phyloP scores from a whole-genome alignment of 2,888 invertebrate species.

The Craniophora ligustri region DNA sequence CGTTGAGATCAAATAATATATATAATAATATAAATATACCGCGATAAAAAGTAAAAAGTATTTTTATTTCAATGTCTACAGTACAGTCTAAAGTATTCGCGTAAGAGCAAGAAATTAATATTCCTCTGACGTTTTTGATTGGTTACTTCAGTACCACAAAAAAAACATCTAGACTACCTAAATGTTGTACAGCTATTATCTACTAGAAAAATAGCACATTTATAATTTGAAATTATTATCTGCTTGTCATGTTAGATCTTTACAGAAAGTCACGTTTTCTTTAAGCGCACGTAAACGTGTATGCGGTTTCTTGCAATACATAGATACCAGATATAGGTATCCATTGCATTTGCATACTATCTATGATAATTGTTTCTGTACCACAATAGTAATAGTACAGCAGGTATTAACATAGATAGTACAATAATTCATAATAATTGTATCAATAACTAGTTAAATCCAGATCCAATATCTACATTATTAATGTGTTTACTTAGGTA shows the following conservation, averaged over 20 bases:
- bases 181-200: neutral
- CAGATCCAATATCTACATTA: slow-evolving; percentile 7
- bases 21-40: too few species aligned
- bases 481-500: neutral
- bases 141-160: too few species aligned
- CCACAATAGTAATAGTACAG: too few species aligned
- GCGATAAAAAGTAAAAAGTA: too few species aligned
- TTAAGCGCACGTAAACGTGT: slow-evolving; percentile 9
- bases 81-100: too few species aligned
- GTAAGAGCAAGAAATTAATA: too few species aligned
- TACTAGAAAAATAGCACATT: neutral
- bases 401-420: neutral
- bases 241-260: slow-evolving; percentile 5
- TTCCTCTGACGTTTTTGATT: too few species aligned
- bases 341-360: neutral
- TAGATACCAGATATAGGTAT: slow-evolving; percentile 8
- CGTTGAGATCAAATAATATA: too few species aligned
- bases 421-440: too few species aligned
- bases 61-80: too few species aligned
- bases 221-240: slow-evolving; percentile 13
- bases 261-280: slow-evolving; percentile 37
- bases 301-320: neutral
- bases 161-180: neutral
- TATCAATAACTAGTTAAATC: slow-evolving; percentile 19
- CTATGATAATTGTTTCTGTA: neutral